Percentiles rank a stretch among this genome's conserved stretches.
Evolutionary conservation across 2,888 invertebrate genomes (phyloP).

Genomic region (Lasioglossum morio): DNA sequence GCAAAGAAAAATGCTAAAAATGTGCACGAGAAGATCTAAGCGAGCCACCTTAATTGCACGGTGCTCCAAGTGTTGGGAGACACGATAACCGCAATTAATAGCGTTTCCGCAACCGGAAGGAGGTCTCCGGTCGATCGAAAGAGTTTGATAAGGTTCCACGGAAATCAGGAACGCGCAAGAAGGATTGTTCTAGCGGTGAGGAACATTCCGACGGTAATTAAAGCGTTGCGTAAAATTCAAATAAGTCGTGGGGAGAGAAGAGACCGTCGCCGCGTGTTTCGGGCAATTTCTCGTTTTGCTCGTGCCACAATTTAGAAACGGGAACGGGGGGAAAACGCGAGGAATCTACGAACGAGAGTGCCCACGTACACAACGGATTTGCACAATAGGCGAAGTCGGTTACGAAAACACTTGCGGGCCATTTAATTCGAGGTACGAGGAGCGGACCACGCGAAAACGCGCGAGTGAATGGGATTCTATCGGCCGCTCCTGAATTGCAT

Average conservation of each 20-base stretch:
- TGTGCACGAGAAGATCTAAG: background rate
- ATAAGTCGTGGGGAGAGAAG: slow-evolving; percentile 25
- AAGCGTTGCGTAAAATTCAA: slow-evolving; percentile 53
- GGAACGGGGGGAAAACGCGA: background rate
- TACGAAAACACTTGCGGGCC: slow-evolving; percentile 4
- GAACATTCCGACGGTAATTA: slow-evolving; percentile 51
- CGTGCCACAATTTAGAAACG: slow-evolving; percentile 28
- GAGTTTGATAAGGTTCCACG: slow-evolving; percentile 15
- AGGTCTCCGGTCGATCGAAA: slow-evolving; percentile 19
- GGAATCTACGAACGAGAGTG: background rate
- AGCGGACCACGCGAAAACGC: background rate
- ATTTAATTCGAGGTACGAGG: slow-evolving; percentile 8
- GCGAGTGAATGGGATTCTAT: background rate
- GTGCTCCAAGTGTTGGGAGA: background rate
- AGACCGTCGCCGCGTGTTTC: slow-evolving; percentile 15
- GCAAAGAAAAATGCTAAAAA: background rate
- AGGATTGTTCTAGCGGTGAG: background rate
- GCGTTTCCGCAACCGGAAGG: background rate
- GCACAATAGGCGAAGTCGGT: slow-evolving; percentile 16
- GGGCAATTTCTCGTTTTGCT: slow-evolving; percentile 43
- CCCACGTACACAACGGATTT: slow-evolving; percentile 4
- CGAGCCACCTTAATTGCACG: background rate
- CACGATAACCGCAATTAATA: background rate
- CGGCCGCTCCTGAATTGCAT: background rate
- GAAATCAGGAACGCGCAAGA: slow-evolving; percentile 10